A percentile compares a stretch with the other conserved stretches of the same genome.
Evolutionary conservation across 64 coral and sea anemone species (phyloP).

Genomic region (Actinia equina): DNA sequence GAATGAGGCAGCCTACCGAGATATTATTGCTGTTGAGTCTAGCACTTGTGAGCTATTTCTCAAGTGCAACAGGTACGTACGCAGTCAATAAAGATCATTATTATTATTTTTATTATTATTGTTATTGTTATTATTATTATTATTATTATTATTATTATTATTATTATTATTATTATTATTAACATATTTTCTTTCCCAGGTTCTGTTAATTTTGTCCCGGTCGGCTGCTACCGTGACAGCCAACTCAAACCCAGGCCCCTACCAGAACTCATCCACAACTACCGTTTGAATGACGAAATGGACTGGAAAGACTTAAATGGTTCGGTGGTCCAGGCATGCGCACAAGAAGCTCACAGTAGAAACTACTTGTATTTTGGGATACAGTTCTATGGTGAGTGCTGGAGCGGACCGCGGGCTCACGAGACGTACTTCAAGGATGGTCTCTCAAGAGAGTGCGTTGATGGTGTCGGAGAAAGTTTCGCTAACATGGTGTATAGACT

Average conservation of each 20-base stretch:
- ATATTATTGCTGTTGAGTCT: too few species aligned
- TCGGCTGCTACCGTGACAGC: conserved; percentile 32
- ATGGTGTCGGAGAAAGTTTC: not conserved
- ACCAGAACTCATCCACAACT: conserved; percentile 33
- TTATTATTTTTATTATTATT: too few species aligned
- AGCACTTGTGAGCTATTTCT: too few species aligned
- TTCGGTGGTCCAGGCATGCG: conserved; percentile 33
- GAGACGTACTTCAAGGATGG: conserved; percentile 22
- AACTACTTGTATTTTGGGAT: conserved; percentile 30
- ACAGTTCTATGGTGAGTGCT: conserved; percentile 58
- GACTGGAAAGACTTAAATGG: conserved; percentile 42
- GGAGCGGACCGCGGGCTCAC: conserved; percentile 23
- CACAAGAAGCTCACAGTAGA: not conserved
- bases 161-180: too few species aligned
- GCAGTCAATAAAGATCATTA: too few species aligned
- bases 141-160: too few species aligned
- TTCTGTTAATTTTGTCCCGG: not conserved
- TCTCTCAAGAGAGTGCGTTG: not conserved
- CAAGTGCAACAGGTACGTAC: too few species aligned
- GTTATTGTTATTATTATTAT: too few species aligned
- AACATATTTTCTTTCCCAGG: conserved; percentile 16
- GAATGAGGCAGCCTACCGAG: too few species aligned
- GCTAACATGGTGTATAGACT: conserved; percentile 36
- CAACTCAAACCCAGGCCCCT: conserved; percentile 19
- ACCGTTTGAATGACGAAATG: conserved; percentile 7